phyloP scores from a whole-genome alignment of 2,797 vertebrate species.

The Eleutherodactylus coqui region DNA sequence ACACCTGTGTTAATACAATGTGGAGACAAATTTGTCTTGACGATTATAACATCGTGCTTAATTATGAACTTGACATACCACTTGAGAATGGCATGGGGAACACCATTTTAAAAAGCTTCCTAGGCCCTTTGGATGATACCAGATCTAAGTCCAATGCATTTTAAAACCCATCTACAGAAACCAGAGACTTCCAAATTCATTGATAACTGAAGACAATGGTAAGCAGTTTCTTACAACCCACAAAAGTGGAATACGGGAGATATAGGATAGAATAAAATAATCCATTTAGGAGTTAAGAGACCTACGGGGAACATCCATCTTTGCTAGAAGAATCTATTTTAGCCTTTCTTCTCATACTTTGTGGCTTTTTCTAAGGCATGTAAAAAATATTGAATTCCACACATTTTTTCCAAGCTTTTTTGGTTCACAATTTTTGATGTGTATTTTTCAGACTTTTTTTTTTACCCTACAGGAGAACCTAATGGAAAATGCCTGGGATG shows the following conservation, averaged over 20 bases:
- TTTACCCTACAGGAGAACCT: no score
- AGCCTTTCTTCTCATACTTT: constrained; percentile 50
- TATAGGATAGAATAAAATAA: constrained; percentile 81
- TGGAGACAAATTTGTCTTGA: constrained; percentile 74
- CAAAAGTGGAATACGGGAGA: constrained; percentile 65
- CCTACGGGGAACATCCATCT: constrained; percentile 68
- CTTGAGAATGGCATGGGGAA: constrained; percentile 26
- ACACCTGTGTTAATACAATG: constrained; percentile 76
- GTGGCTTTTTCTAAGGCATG: no score
- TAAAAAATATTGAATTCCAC: no score
- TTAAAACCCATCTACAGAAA: constrained; percentile 32
- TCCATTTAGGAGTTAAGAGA: constrained; percentile 77
- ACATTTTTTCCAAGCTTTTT: no score
- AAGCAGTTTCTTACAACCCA: constrained; percentile 73
- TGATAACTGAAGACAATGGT: constrained; percentile 74
- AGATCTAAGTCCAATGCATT: constrained; percentile 43
- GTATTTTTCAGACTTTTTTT: no score
- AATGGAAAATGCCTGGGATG: no score
- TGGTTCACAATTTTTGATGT: no score
- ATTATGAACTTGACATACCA: constrained; percentile 51
- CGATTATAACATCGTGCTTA: constrained; percentile 73
- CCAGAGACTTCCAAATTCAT: constrained; percentile 66
- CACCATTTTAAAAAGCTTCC: constrained; percentile 41
- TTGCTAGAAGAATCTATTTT: constrained; percentile 67
- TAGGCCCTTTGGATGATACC: constrained; percentile 28